These are phyloP conservation scores for Patagioenas fasciata DNA, from an alignment of 2,113 vertebrate genomes.

Conservation along the genomic window DNA sequence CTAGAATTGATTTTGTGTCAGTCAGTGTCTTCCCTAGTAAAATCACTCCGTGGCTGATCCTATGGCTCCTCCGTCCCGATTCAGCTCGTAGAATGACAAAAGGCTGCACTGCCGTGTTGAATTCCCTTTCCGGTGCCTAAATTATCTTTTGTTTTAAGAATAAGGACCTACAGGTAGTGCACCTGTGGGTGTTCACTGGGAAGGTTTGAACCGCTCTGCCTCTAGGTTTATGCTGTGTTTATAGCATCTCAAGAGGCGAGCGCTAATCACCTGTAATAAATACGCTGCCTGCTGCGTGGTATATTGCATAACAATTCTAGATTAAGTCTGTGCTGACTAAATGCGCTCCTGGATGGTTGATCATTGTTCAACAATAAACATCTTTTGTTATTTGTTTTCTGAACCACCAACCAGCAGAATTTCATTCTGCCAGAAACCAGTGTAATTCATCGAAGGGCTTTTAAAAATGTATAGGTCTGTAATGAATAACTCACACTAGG, in stretches of 20 bases:
- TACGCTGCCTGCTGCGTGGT: background rate
- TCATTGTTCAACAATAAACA: background rate
- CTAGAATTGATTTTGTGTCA: background rate
- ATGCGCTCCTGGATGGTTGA: background rate
- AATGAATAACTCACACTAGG: constrained; percentile 13
- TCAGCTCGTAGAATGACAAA: background rate
- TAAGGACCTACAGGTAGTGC: background rate
- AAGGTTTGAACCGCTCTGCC: background rate
- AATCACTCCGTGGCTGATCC: background rate
- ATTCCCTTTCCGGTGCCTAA: background rate
- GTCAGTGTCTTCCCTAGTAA: background rate
- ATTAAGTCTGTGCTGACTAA: background rate
- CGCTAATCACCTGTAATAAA: background rate
- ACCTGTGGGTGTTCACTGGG: background rate
- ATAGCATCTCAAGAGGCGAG: background rate
- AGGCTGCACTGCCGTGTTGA: background rate
- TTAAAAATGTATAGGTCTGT: constrained; percentile 19
- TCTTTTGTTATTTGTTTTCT: constrained; percentile 19
- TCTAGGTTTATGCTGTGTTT: background rate
- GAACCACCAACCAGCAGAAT: background rate
- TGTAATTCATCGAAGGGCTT: background rate
- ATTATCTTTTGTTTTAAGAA: background rate
- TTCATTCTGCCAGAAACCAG: background rate
- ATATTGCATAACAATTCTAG: background rate
- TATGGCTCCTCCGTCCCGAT: background rate